Evolutionary conservation across 2,888 invertebrate genomes (phyloP).

Genomic region (Ophion ellenae): DNA sequence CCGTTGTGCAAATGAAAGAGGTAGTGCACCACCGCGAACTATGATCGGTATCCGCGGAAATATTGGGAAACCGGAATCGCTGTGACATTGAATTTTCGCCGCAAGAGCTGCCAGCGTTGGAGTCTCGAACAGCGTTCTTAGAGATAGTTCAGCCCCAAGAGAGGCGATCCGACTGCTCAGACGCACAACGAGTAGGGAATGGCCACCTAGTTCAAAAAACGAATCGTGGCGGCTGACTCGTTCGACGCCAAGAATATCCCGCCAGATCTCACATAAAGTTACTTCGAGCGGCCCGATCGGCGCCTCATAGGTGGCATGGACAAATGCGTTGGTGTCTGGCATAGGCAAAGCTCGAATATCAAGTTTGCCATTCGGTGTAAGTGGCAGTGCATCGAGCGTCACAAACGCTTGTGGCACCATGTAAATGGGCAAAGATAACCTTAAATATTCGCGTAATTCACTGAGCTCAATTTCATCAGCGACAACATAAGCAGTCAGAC

Average conservation of each 20-base stretch:
- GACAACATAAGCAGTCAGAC: slow-evolving; percentile 13
- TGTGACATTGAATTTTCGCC: neutral
- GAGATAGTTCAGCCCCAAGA: neutral
- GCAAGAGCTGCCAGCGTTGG: slow-evolving; percentile 20
- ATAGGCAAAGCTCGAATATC: slow-evolving; percentile 7
- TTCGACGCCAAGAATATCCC: neutral
- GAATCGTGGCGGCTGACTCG: slow-evolving; percentile 16
- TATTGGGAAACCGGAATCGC: neutral
- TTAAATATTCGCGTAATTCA: slow-evolving; percentile 18
- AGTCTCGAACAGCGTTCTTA: neutral
- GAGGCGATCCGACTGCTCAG: slow-evolving; percentile 8
- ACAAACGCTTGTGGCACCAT: slow-evolving; percentile 33
- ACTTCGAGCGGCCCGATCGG: slow-evolving; percentile 2
- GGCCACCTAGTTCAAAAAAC: slow-evolving; percentile 23
- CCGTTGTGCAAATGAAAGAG: slow-evolving; percentile 23
- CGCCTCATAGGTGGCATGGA: slow-evolving; percentile 9
- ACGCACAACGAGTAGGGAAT: slow-evolving; percentile 23
- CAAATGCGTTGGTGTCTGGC: slow-evolving; percentile 5
- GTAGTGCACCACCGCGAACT: neutral
- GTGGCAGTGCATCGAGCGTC: neutral
- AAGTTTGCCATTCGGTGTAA: slow-evolving; percentile 11
- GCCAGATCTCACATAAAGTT: slow-evolving; percentile 9
- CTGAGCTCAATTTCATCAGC: neutral
- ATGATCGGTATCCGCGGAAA: neutral
- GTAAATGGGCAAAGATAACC: slow-evolving; percentile 2